Base-by-base conservation (phyloP, 2,113 vertebrate species). In the Upupa epops region DNA sequence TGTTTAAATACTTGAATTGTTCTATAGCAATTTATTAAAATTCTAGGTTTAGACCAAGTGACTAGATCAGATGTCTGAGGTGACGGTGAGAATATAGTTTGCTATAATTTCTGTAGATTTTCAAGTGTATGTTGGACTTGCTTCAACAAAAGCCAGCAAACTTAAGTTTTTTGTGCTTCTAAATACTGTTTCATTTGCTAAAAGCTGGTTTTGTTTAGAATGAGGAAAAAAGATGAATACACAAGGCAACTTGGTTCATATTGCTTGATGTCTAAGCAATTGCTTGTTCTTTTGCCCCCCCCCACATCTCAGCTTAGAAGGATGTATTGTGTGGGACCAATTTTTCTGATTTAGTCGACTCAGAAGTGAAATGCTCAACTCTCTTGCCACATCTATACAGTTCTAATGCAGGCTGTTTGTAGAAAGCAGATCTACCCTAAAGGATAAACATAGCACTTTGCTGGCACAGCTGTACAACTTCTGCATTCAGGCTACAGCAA, bases 381-480 rank as follows among this genome's bases (percentile, higher is more conserved):
- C 58, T 88, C 63, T 76, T 1, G 1, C 63, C 68, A 40, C 92
- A 85, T 72, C 70, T 93, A 84, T 96, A 51, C 63, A 68, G 18
- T 91, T 93, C 74, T 87, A 89, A 83, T 36, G 83, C 90, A 71
- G 85, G 79, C 94, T 95, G 93, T 95, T 93, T 95, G 95, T 88
- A 88, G 95, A 92, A 96, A 94, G 94, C 92, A 95, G 42, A 86
- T 94, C 85, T 94, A 79, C 86, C 90, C 95, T 94, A 61, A 94
- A 94, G 95, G 84, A 94, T 94, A 96, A 96, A 93, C 78, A 89
- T 9, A 71, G 28, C 63, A 78, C 89, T 93, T 90, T 91, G 87
- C 88, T 96, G 93, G 94, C 94, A 90, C 93, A 89, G 93, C 90
- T 95, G 83, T 72, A 90, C 84, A 94, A 91, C 88, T 81, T 94